A percentile compares a stretch with the other conserved stretches of the same genome.
phyloP scores from a whole-genome alignment of 92 coral and sea anemone genomes.

The Parazoanthus darwini region DNA sequence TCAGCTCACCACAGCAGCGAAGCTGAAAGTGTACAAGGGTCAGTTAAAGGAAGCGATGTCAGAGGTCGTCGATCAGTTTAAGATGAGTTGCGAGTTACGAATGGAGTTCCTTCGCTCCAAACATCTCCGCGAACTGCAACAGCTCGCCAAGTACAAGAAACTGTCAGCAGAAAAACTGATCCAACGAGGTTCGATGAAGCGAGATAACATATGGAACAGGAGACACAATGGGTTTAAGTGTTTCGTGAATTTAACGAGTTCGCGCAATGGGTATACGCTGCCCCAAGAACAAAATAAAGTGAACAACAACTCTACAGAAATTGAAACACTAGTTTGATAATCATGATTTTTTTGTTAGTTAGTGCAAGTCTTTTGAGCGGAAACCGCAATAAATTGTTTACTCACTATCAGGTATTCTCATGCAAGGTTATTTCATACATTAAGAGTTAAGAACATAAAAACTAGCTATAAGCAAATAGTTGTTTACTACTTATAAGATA shows the following conservation, averaged over 20 bases:
- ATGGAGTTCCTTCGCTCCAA: constrained; percentile 54
- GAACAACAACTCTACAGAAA: constrained; percentile 32
- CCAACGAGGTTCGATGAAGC: constrained; percentile 42
- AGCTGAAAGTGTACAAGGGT: constrained; percentile 39
- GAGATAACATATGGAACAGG: constrained; percentile 52
- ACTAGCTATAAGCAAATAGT: too few relatives aligned
- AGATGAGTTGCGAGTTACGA: constrained; percentile 55
- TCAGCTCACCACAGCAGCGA: constrained; percentile 36
- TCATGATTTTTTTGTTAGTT: background rate
- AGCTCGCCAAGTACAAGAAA: constrained; percentile 60
- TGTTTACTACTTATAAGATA: too few relatives aligned
- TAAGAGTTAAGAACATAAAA: too few relatives aligned
- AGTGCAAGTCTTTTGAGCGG: background rate
- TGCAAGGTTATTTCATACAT: too few relatives aligned
- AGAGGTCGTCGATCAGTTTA: constrained; percentile 56
- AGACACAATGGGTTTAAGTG: constrained; percentile 39
- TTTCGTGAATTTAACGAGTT: constrained; percentile 25
- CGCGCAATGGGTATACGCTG: constrained; percentile 42
- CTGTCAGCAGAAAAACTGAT: constrained; percentile 42
- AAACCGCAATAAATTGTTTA: background rate
- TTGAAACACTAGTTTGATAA: constrained; percentile 60
- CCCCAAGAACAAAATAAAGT: constrained; percentile 31
- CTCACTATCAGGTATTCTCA: background rate
- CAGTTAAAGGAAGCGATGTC: constrained; percentile 70
- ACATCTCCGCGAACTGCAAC: constrained; percentile 77